A percentile compares a stretch with the other conserved stretches of the same genome.
These are phyloP conservation scores for Hipposideros armiger DNA, from an alignment of 2,113 vertebrate species.

Conservation along the genomic window DNA sequence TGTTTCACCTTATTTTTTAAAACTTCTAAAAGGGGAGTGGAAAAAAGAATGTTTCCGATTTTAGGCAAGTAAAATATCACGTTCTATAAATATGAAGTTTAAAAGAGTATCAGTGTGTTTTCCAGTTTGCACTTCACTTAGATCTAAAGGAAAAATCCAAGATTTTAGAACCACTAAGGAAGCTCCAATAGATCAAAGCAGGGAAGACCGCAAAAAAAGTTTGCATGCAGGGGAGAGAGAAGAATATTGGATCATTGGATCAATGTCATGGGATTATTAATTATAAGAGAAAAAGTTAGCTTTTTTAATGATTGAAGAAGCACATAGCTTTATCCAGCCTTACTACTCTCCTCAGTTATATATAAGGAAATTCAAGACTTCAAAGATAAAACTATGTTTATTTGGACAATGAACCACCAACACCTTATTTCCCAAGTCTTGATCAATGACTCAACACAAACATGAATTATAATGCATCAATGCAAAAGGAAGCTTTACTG, in stretches of 20 bases:
- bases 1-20: not conserved
- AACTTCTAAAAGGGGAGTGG: not conserved
- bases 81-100: not conserved
- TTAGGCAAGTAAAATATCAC: not conserved
- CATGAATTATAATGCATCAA: not conserved
- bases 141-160: not conserved
- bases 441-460: not conserved
- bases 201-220: not conserved
- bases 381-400: not conserved
- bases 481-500: not conserved
- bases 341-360: not conserved
- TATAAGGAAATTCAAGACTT: not conserved
- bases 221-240: not conserved
- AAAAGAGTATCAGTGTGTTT: not conserved
- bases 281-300: not conserved
- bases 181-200: not conserved
- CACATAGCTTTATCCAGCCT: not conserved
- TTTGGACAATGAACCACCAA: not conserved
- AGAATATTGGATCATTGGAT: not conserved
- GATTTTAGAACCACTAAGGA: constrained; percentile 25
- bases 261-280: not conserved
- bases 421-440: not conserved
- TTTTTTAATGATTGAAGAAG: not conserved
- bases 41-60: not conserved
- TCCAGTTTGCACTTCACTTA: not conserved